Evolutionary conservation across 2,888 invertebrate genomes (phyloP).

Genomic region (Ochropleura leucogaster): DNA sequence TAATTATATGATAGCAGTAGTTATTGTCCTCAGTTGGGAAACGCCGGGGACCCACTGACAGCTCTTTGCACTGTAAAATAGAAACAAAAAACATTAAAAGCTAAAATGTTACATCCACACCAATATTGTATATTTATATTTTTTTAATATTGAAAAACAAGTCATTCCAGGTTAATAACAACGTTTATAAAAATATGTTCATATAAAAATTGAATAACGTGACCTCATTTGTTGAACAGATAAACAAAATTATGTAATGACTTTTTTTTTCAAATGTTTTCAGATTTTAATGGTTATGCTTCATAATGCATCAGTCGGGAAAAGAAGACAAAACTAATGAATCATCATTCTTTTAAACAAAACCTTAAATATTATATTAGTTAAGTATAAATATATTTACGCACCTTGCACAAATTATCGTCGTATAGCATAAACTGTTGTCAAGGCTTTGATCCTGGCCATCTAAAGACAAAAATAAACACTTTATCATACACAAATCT

Average conservation of each 20-base stretch:
- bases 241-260: slow-evolving; percentile 20
- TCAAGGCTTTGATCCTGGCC: slow-evolving; percentile 50
- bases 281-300: slow-evolving; percentile 70
- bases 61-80: slow-evolving; percentile 46
- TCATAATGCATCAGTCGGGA: slow-evolving; percentile 82
- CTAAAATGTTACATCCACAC: not conserved
- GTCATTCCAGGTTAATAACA: slow-evolving; percentile 1
- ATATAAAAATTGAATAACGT: not conserved
- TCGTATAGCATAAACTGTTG: slow-evolving; percentile 26
- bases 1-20: slow-evolving; percentile 4
- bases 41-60: slow-evolving; percentile 17
- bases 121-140: too few relatives aligned
- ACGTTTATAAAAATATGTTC: not conserved
- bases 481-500: slow-evolving; percentile 1
- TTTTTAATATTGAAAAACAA: slow-evolving; percentile 34
- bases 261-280: slow-evolving; percentile 51
- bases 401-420: slow-evolving; percentile 51
- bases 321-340: slow-evolving; percentile 80
- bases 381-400: not conserved
- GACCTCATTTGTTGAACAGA: not conserved
- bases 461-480: slow-evolving; percentile 44
- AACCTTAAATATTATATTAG: not conserved
- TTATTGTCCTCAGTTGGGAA: slow-evolving; percentile 18
- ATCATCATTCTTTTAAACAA: slow-evolving; percentile 74
- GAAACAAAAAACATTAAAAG: slow-evolving; percentile 13